Conservation (phyloP, 2,888 invertebrate genomes). For the Zaprionus bogoriensis region DNA sequence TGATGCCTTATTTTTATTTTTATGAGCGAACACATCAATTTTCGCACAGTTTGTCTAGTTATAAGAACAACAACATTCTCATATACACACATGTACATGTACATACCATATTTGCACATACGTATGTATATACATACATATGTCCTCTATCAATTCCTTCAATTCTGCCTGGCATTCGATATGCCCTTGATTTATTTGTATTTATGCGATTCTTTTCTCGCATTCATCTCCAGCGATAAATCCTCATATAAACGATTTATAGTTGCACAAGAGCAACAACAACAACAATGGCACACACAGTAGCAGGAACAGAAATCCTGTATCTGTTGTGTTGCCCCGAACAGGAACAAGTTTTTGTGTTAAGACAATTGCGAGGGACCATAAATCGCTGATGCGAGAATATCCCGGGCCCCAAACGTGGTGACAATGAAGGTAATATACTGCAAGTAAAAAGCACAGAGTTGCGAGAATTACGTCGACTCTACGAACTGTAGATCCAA, state of each 20-base stretch:
- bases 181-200: slow-evolving; percentile 75
- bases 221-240: slow-evolving; percentile 69
- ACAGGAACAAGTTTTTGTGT: slow-evolving; percentile 54
- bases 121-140: neutral
- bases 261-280: slow-evolving; percentile 64
- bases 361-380: slow-evolving; percentile 52
- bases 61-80: slow-evolving; percentile 19
- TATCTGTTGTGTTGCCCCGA: slow-evolving; percentile 1
- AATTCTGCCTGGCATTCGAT: slow-evolving; percentile 70
- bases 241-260: slow-evolving; percentile 77
- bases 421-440: neutral
- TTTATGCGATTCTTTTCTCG: slow-evolving; percentile 72
- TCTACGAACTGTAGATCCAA: no score
- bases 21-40: slow-evolving; percentile 76
- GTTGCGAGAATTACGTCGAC: no score
- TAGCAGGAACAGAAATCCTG: slow-evolving; percentile 4
- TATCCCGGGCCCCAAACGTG: slow-evolving; percentile 42
- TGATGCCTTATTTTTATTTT: slow-evolving; percentile 76
- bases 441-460: no score
- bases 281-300: slow-evolving; percentile 33
- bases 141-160: slow-evolving; percentile 53
- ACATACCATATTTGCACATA: no score
- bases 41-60: slow-evolving; percentile 64
- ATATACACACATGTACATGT: slow-evolving; percentile 1
- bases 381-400: slow-evolving; percentile 60